phyloP scores from a whole-genome alignment of 1,140 invertebrate genomes.

The Drosophila santomea region DNA sequence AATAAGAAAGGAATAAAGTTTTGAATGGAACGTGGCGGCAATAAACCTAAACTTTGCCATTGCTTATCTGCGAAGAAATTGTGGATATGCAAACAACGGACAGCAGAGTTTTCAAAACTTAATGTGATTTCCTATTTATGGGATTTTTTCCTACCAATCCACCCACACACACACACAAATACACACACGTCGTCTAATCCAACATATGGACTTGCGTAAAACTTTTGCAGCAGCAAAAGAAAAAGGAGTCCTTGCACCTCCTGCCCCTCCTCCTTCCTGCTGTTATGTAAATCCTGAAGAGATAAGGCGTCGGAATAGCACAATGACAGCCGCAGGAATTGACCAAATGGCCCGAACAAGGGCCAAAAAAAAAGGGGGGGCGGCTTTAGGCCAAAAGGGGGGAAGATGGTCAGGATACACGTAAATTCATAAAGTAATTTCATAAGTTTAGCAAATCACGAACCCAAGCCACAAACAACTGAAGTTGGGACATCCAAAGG shows the following conservation, averaged over 20 bases:
- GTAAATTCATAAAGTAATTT: conserved; percentile 83
- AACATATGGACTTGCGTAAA: conserved; percentile 80
- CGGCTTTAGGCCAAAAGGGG: conserved; percentile 14
- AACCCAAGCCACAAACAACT: conserved; percentile 77
- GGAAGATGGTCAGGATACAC: conserved; percentile 52
- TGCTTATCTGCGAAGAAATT: conserved; percentile 65
- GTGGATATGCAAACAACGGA: conserved; percentile 73
- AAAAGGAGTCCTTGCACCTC: conserved; percentile 4
- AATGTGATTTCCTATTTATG: conserved; percentile 83
- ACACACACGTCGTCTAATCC: conserved; percentile 53
- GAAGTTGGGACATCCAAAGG: conserved; percentile 12
- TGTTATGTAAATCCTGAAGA: conserved; percentile 81
- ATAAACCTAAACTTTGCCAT: conserved; percentile 74
- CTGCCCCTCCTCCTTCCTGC: conserved; percentile 8
- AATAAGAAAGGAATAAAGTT: conserved; percentile 45
- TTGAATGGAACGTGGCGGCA: conserved; percentile 55
- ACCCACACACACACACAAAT: conserved; percentile 1
- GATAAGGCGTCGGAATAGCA: conserved; percentile 82
- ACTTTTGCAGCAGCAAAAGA: conserved; percentile 60
- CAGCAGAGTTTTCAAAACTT: conserved; percentile 66
- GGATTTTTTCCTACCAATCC: conserved; percentile 45
- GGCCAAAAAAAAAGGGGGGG: conserved; percentile 14
- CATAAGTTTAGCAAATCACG: conserved; percentile 83
- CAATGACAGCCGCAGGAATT: conserved; percentile 83
- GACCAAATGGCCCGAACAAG: conserved; percentile 70